Conservation (phyloP, 2,113 vertebrate species). For the Nanorana parkeri region DNA sequence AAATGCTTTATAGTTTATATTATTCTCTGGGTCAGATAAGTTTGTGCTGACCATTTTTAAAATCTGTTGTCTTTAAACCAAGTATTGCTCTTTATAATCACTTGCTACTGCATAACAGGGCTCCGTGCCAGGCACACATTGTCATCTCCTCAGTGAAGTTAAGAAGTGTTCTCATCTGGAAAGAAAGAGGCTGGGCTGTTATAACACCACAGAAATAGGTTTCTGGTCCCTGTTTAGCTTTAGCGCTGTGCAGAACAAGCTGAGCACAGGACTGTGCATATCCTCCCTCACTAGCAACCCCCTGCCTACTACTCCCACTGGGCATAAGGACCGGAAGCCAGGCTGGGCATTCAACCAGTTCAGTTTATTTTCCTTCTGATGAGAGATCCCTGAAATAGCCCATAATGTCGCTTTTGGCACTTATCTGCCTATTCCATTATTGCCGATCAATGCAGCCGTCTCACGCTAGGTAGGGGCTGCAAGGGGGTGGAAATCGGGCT, state of each 20-base stretch:
- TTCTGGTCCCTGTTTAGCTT: not conserved
- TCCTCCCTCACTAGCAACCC: constrained; percentile 16
- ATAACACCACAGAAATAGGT: constrained; percentile 22
- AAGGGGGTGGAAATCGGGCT: constrained; percentile 67
- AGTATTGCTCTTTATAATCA: constrained; percentile 1
- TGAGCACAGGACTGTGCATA: not conserved
- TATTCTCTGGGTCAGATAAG: not conserved
- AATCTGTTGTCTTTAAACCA: not conserved
- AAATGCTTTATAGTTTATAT: not conserved
- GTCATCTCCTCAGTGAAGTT: constrained; percentile 32
- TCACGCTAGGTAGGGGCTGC: constrained; percentile 62
- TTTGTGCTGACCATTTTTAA: not conserved
- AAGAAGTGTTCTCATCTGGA: constrained; percentile 13
- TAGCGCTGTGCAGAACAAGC: constrained; percentile 7
- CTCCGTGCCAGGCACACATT: constrained; percentile 9
- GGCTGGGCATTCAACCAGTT: constrained; percentile 62
- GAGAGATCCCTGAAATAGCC: constrained; percentile 68
- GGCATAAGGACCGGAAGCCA: constrained; percentile 61
- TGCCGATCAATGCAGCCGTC: constrained; percentile 80
- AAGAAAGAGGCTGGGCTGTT: constrained; percentile 16
- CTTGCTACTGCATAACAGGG: constrained; percentile 48
- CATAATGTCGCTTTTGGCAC: constrained; percentile 75
- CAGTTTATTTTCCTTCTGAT: constrained; percentile 62
- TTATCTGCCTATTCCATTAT: constrained; percentile 75
- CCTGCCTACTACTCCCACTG: constrained; percentile 48